Conservation (phyloP, 2,888 invertebrate species). For the Orthosia gothica region DNA sequence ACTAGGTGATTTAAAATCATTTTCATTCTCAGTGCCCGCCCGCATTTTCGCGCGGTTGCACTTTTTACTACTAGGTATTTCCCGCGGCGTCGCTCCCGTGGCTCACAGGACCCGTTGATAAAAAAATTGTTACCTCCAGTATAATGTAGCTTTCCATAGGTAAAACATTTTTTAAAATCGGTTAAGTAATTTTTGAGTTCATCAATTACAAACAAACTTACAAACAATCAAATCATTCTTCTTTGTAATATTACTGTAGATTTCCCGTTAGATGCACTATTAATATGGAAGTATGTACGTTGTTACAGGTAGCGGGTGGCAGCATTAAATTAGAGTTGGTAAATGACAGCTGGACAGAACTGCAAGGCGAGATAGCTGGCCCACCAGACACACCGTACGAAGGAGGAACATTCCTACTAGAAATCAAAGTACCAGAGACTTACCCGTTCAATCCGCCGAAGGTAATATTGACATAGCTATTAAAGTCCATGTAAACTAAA, state of each 20-base stretch:
- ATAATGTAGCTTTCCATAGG: no score
- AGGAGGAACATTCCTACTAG: slow-evolving; percentile 98
- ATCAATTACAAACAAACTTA: no score
- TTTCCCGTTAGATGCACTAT: background rate
- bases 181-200: no score
- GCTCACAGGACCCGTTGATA: no score
- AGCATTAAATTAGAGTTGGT: slow-evolving; percentile 97
- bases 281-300: background rate
- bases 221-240: no score
- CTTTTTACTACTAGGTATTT: background rate
- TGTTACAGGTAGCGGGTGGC: slow-evolving; percentile 95
- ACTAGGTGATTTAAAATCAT: background rate
- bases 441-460: slow-evolving; percentile 99
- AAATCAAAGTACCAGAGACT: slow-evolving; percentile 99
- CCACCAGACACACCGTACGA: slow-evolving; percentile 99
- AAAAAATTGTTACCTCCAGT: no score
- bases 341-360: slow-evolving; percentile 97
- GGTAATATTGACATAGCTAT: slow-evolving; percentile 89
- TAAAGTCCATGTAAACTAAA: background rate
- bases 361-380: slow-evolving; percentile 98
- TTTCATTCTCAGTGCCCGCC: background rate
- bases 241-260: no score
- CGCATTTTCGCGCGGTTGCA: background rate
- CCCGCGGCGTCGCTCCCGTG: no score
- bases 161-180: no score